These are phyloP conservation scores for Neocloeon triangulifer DNA, from an alignment of 1,140 invertebrate genomes.

Conservation along the genomic window DNA sequence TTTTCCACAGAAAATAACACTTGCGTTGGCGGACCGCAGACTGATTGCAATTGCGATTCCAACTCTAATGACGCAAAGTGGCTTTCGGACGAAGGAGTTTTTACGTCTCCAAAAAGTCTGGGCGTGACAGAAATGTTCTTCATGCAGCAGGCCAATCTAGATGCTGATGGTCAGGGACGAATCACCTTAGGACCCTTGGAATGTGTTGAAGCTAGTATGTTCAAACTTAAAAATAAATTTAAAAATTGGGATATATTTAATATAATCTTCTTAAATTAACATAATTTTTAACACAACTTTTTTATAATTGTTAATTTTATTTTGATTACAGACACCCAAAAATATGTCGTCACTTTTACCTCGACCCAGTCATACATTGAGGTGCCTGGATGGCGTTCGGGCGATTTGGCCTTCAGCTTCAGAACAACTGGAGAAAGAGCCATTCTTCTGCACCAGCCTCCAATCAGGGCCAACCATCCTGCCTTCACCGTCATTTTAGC, in stretches of 20 bases:
- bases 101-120: slow-evolving; percentile 49
- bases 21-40: slow-evolving; percentile 50
- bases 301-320: neutral
- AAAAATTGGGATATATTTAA: neutral
- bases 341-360: slow-evolving; percentile 82
- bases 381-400: slow-evolving; percentile 75
- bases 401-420: slow-evolving; percentile 80
- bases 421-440: slow-evolving; percentile 73
- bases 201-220: slow-evolving; percentile 82
- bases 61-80: slow-evolving; percentile 66
- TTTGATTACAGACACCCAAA: slow-evolving; percentile 51
- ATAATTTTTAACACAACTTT: slow-evolving; percentile 4
- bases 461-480: slow-evolving; percentile 65
- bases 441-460: slow-evolving; percentile 72
- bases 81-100: slow-evolving; percentile 69
- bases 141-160: slow-evolving; percentile 59
- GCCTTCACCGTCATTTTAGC: slow-evolving; percentile 75
- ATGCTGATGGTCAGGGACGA: slow-evolving; percentile 55
- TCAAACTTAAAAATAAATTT: neutral
- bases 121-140: slow-evolving; percentile 81
- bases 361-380: slow-evolving; percentile 78
- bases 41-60: slow-evolving; percentile 70
- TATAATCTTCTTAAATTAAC: too few relatives aligned
- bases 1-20: slow-evolving; percentile 41
- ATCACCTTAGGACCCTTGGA: slow-evolving; percentile 75